Conservation (phyloP, 35 echinoderm and acorn worm genomes). For the Eucidaris tribuloides region DNA sequence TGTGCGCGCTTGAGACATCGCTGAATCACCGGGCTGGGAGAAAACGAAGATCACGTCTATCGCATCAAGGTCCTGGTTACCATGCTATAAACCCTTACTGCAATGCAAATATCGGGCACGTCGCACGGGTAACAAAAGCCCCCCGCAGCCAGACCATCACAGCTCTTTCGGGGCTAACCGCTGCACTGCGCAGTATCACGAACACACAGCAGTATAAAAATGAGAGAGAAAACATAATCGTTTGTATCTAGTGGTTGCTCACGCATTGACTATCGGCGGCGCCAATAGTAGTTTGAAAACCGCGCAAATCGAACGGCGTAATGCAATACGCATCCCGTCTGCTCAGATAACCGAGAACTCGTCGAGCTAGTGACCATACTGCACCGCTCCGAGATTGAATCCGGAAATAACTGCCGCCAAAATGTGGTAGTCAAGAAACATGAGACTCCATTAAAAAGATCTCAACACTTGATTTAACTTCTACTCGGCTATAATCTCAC, state of each 20-base stretch:
- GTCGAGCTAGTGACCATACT: conserved; percentile 11
- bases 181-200: not conserved
- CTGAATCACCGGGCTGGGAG: too few species aligned
- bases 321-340: conserved; percentile 1
- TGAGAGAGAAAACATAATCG: conserved; percentile 30
- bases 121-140: conserved; percentile 34
- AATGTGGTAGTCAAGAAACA: conserved; percentile 29
- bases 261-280: conserved; percentile 20
- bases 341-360: not conserved
- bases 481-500: conserved; percentile 21
- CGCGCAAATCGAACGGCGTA: conserved; percentile 22
- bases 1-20: too few species aligned
- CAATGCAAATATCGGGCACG: conserved; percentile 30
- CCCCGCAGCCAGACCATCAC: conserved; percentile 10
- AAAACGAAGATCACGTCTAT: not conserved
- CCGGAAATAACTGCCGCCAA: conserved; percentile 39
- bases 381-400: conserved; percentile 23
- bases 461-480: conserved; percentile 41
- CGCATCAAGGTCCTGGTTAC: not conserved
- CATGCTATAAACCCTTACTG: not conserved
- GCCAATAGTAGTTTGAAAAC: not conserved
- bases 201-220: conserved; percentile 26
- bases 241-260: conserved; percentile 26
- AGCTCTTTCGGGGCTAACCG: conserved; percentile 21
- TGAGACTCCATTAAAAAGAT: conserved; percentile 39